Conservation (phyloP, 30 jellyfish, hydroid and myxozoan genomes). For the Sanderia malayensis region DNA sequence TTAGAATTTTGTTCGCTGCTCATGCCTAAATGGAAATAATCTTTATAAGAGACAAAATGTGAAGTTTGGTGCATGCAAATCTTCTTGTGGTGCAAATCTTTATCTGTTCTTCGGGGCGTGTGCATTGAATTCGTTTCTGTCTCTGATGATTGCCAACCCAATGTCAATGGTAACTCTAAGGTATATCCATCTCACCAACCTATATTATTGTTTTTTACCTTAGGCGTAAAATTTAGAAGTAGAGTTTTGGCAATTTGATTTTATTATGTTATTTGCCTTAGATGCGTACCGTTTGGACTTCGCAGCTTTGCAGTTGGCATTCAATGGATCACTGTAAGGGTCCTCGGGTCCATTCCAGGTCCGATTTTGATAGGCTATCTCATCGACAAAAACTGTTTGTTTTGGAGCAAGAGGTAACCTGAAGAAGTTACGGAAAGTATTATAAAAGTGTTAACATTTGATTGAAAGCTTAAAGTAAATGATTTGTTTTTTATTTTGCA, state of each 20-base stretch:
- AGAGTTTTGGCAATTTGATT: not conserved
- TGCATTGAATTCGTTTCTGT: not conserved
- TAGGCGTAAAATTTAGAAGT: too few relatives aligned
- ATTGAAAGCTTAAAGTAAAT: too few relatives aligned
- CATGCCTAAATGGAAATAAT: not conserved
- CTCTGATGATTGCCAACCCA: not conserved
- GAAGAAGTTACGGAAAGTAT: too few relatives aligned
- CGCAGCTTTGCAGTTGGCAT: conserved; percentile 48
- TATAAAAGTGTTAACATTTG: too few relatives aligned
- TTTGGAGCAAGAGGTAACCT: conserved; percentile 68
- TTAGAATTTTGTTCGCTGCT: not conserved
- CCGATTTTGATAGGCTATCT: conserved; percentile 40
- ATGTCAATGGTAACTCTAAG: not conserved
- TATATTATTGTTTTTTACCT: too few relatives aligned
- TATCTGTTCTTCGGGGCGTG: not conserved
- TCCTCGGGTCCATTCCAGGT: conserved; percentile 46
- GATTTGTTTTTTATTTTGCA: conserved; percentile 4
- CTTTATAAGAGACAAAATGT: not conserved
- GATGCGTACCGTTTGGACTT: conserved; percentile 38
- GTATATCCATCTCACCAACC: not conserved
- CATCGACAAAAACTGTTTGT: conserved; percentile 54
- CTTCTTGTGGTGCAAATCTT: not conserved
- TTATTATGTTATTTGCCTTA: not conserved
- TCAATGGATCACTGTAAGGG: conserved; percentile 24
- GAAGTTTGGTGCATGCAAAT: not conserved